These are phyloP conservation scores for Drosophila barbarae DNA, from an alignment of 2,888 invertebrate genomes.

Conservation along the genomic window DNA sequence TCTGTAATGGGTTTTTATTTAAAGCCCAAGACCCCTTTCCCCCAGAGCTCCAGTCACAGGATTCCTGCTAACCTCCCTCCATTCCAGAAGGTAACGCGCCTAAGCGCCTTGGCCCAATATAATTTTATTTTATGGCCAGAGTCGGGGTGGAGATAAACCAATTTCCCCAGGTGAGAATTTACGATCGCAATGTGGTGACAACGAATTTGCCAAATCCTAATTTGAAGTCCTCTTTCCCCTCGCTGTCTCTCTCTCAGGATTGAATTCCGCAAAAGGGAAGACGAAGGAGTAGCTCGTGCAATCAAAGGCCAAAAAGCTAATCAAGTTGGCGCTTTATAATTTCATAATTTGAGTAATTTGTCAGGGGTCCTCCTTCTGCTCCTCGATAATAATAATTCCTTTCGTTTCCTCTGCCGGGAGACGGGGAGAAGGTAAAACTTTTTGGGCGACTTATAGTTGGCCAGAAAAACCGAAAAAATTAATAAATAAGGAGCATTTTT, in stretches of 20 bases:
- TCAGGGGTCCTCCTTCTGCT: conserved; percentile 33
- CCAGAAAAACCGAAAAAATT: neutral
- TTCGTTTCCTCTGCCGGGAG: conserved; percentile 6
- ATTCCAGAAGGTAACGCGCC: conserved; percentile 4
- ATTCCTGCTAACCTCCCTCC: neutral
- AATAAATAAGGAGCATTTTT: neutral
- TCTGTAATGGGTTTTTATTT: conserved; percentile 9
- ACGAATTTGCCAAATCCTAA: conserved; percentile 33
- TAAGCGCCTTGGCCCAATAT: conserved; percentile 56
- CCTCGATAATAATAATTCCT: neutral
- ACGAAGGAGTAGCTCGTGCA: conserved; percentile 15
- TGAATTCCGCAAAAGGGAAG: neutral
- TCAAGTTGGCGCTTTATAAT: conserved; percentile 63
- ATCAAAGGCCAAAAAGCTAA: conserved; percentile 58
- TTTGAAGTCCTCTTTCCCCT: neutral
- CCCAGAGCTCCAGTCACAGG: neutral
- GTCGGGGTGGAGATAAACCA: conserved; percentile 45
- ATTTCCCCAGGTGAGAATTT: conserved; percentile 60
- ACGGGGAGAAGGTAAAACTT: conserved; percentile 14
- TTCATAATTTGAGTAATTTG: conserved; percentile 64
- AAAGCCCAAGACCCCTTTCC: too few species aligned
- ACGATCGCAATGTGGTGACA: conserved; percentile 64
- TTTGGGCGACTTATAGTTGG: conserved; percentile 52
- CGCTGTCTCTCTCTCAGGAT: neutral
- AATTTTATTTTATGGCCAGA: conserved; percentile 62